Percentiles rank a stretch among this genome's conserved stretches.
Conservation (phyloP, 2,797 vertebrate genomes). For the Xiphorhynchus erythropygius region DNA sequence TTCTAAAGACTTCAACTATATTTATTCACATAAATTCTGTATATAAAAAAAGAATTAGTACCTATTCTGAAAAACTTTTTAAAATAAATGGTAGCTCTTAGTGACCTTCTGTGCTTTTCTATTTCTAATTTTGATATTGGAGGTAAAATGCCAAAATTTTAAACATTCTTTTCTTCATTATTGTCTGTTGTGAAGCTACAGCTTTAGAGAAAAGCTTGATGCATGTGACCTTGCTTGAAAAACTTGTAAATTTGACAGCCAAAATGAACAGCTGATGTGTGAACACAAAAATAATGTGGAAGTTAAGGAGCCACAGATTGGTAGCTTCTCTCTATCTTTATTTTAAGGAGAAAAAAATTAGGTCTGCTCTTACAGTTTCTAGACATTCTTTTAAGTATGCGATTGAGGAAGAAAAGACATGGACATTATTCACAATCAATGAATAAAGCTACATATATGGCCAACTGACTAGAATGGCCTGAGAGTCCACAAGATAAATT, state of each 20-base stretch:
- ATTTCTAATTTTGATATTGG: not conserved
- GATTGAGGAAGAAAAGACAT: not conserved
- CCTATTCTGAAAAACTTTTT: not conserved
- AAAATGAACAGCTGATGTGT: conserved; percentile 33
- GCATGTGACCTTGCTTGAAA: not conserved
- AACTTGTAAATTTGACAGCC: conserved; percentile 3
- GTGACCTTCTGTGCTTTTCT: not conserved
- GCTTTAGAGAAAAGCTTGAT: not conserved
- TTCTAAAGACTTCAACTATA: rapidly evolving
- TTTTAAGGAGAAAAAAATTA: not conserved
- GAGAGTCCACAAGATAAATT: not conserved
- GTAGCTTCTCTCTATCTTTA: not conserved
- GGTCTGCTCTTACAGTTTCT: not conserved
- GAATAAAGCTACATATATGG: not conserved
- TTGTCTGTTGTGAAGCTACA: not conserved
- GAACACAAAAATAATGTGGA: not conserved
- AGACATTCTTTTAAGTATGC: not conserved
- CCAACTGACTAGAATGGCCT: not conserved
- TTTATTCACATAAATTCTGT: not conserved
- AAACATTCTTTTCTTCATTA: not conserved
- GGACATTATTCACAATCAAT: not conserved
- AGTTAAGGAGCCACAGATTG: not conserved
- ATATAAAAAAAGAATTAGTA: not conserved
- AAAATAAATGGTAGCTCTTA: not conserved
- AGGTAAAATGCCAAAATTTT: not conserved